Evolutionary conservation across 2,888 invertebrate species (phyloP).

Genomic region (Lycophotia porphyrea): DNA sequence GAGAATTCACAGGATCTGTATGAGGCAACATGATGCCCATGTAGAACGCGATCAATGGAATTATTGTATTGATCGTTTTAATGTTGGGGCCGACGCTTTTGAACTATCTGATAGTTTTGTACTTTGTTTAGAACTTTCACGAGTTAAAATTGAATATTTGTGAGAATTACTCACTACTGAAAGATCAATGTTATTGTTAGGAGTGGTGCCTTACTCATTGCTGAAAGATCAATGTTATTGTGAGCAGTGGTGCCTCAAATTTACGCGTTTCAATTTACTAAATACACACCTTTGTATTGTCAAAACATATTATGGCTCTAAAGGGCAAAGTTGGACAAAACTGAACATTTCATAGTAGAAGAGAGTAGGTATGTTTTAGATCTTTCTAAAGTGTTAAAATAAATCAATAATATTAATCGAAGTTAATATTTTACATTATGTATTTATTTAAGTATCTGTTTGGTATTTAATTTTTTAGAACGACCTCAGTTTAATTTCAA

Average conservation of each 20-base stretch:
- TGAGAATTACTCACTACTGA: background rate
- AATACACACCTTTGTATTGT: background rate
- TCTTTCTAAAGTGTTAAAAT: background rate
- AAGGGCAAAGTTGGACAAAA: background rate
- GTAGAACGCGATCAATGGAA: conserved; percentile 51
- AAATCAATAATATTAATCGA: background rate
- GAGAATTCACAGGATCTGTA: conserved; percentile 73
- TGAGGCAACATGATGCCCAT: conserved; percentile 53
- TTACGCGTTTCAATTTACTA: background rate
- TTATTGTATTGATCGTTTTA: conserved; percentile 38
- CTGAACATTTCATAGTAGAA: background rate
- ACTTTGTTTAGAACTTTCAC: background rate
- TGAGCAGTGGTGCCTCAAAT: background rate
- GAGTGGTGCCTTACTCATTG: background rate
- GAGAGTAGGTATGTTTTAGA: background rate
- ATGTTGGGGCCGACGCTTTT: background rate
- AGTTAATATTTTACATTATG: background rate
- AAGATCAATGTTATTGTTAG: background rate
- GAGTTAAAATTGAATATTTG: background rate
- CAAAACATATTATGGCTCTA: background rate
- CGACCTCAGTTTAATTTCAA: background rate
- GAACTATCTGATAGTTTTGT: background rate
- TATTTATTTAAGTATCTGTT: background rate
- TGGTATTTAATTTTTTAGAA: background rate
- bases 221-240: background rate